phyloP scores from a whole-genome alignment of 2,888 invertebrate species.

The Pogonocherus hispidulus region DNA sequence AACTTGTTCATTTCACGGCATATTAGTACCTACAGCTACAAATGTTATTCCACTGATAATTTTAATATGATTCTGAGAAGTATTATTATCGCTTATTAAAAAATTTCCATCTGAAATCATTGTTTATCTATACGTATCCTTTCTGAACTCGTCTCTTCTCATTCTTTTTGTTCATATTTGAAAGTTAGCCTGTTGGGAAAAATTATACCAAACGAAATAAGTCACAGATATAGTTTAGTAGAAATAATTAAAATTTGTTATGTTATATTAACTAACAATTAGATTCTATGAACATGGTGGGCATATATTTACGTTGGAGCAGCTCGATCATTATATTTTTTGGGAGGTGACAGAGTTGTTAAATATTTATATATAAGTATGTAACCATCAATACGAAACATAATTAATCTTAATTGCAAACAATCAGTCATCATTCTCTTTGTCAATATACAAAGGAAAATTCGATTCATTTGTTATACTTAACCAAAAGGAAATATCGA shows the following conservation, averaged over 20 bases:
- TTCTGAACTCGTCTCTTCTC: background rate
- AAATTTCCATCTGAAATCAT: background rate
- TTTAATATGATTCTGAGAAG: background rate
- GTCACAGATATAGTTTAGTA: too few relatives aligned
- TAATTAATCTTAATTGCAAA: background rate
- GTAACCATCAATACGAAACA: background rate
- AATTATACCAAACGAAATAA: too few relatives aligned
- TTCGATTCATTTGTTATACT: too few relatives aligned
- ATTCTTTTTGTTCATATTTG: background rate
- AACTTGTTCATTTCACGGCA: background rate
- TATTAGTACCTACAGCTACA: background rate
- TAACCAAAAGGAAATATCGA: too few relatives aligned
- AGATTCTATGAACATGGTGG: too few relatives aligned
- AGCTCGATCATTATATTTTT: background rate
- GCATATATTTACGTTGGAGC: background rate
- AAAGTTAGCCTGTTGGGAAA: background rate
- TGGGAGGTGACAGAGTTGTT: background rate
- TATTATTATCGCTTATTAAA: background rate
- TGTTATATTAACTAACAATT: too few relatives aligned
- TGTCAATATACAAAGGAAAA: too few relatives aligned
- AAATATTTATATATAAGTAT: background rate
- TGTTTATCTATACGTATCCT: background rate
- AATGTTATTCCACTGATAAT: background rate
- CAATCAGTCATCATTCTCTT: too few relatives aligned
- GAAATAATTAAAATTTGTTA: too few relatives aligned